A percentile compares a stretch with the other conserved stretches of the same genome.
phyloP scores from a whole-genome alignment of 2,113 vertebrate genomes.

The Aegithalos caudatus region DNA sequence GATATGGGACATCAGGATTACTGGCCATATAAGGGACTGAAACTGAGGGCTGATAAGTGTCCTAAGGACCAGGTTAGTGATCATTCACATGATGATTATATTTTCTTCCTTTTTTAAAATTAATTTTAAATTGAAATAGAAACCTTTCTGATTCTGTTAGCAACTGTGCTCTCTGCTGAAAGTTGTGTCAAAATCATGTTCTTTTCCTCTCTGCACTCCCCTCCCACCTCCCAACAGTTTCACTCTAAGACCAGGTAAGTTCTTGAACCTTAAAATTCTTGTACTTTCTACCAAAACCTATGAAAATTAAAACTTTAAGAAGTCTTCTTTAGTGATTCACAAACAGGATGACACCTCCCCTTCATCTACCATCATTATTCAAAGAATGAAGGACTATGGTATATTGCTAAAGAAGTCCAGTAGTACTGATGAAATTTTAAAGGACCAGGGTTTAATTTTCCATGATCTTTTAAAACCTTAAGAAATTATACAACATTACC shows the following conservation, averaged over 20 bases:
- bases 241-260: background rate
- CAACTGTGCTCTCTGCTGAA: background rate
- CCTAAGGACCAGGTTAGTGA: background rate
- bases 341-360: background rate
- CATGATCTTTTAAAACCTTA: background rate
- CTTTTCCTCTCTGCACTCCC: background rate
- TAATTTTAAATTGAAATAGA: background rate
- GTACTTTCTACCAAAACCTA: background rate
- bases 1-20: background rate
- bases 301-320: background rate
- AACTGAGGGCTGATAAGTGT: background rate
- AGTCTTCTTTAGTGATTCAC: background rate
- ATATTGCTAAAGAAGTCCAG: background rate
- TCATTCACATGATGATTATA: background rate
- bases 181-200: accelerated
- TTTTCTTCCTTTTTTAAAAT: background rate
- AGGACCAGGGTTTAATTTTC: background rate
- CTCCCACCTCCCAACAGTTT: background rate
- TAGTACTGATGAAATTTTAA: background rate
- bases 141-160: accelerated
- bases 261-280: background rate
- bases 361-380: background rate
- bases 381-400: background rate
- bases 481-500: background rate
- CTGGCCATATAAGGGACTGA: background rate